Evolutionary conservation across 2,797 vertebrate species (phyloP), one percentile per base, ranked within the genome.

Genomic region (Spinibarbus caldwelli): DNA sequence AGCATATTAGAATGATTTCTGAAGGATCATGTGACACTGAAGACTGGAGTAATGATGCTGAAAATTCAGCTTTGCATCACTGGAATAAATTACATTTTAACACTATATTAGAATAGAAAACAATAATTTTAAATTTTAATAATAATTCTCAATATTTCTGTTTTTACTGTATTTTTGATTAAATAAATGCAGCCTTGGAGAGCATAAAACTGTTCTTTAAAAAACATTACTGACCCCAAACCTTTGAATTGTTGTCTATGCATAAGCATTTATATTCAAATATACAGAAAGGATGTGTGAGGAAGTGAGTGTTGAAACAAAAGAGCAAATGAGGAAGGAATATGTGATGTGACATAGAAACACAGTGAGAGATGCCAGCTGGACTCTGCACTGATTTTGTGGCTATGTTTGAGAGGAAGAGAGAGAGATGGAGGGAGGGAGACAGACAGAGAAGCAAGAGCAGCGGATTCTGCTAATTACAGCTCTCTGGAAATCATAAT

Each of bases 401-500:
- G 19, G 36, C 34, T 43, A 17, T 45, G 36, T 85, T 68, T 78
- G 49, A 43, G 57, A 71, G 83, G 45, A 71, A 80, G 36, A 87
- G 62, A 64, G 78, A 34, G n/a, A 64, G 45, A 47, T 47, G 21
- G 29, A 57, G 49, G 9, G 41, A 82, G 78, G 31, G 66, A 29
- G 59, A 62, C n/a, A 38, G 79, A 59, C 29, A 36, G 43, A 78
- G 49, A 80, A 41, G 57, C 76, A 5, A 67, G 70, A 81, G 76
- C 85, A 47, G 83, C 34, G 34, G 71, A 83, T 86, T 77, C 62
- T 15, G 80, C 72, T 89, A 88, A 89, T 88, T 86, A 85, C 86
- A 80, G 79, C 88, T 88, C 85, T 88, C 80, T 86, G 77, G 64
- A 80, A 85, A 86, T 88, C 82, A 88, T 89, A 86, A 89, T 88